phyloP scores from a whole-genome alignment of 2,888 invertebrate species.

The Pollenia angustigena region DNA sequence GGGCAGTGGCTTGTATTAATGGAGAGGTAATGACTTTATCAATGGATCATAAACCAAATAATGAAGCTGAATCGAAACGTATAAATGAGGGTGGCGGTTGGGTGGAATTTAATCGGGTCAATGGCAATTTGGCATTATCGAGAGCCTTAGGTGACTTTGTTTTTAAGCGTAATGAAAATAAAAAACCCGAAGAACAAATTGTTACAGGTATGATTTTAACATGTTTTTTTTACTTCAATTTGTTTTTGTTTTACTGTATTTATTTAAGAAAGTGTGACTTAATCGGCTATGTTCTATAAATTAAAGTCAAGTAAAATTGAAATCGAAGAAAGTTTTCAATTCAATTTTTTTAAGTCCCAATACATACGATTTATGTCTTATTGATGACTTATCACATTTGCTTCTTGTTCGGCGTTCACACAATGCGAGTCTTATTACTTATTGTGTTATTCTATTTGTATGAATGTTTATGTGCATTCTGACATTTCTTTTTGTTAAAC shows the following conservation, averaged over 20 bases:
- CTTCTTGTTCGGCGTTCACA: no score
- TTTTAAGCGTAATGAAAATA: constrained; percentile 95
- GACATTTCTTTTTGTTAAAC: no score
- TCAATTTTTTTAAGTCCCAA: no score
- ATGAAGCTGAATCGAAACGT: constrained; percentile 93
- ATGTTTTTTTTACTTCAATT: neutral
- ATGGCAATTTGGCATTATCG: constrained; percentile 98
- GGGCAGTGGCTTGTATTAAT: constrained; percentile 94
- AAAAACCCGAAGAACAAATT: constrained; percentile 96
- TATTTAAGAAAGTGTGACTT: no score
- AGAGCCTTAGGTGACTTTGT: constrained; percentile 98
- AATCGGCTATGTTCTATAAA: no score
- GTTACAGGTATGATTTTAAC: constrained; percentile 91
- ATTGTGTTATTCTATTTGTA: no score
- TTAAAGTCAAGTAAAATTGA: no score
- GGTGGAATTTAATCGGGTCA: constrained; percentile 99
- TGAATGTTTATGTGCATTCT: no score
- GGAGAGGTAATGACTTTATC: constrained; percentile 90
- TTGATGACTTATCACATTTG: no score
- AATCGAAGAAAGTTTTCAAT: no score
- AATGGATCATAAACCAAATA: constrained; percentile 97
- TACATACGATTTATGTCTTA: no score
- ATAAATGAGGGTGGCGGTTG: constrained; percentile 98
- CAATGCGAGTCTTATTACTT: no score
- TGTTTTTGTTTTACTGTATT: neutral